These are phyloP conservation scores for Heliothis virescens DNA, from an alignment of 1,140 invertebrate species.

Conservation along the genomic window DNA sequence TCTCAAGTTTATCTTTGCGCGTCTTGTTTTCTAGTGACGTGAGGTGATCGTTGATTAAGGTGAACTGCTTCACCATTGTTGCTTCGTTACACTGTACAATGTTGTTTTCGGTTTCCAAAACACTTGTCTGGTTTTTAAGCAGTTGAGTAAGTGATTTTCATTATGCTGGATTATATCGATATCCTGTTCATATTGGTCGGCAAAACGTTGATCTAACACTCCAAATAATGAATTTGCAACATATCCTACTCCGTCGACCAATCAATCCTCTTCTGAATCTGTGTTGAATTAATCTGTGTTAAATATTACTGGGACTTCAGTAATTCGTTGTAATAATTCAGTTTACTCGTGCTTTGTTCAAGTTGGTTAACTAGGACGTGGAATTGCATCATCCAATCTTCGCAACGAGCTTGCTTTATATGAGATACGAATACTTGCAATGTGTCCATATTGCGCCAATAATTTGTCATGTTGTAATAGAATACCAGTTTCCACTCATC, in stretches of 20 bases:
- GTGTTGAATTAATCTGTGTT: not conserved
- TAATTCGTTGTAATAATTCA: conserved; percentile 6
- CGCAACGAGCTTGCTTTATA: not conserved
- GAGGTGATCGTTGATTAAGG: conserved; percentile 3
- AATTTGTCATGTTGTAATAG: conserved; percentile 54
- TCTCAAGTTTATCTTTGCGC: not conserved
- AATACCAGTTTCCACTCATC: conserved; percentile 58
- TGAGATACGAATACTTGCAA: not conserved
- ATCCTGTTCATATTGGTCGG: not conserved
- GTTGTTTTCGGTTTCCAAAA: conserved; percentile 15
- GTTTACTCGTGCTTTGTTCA: conserved; percentile 5
- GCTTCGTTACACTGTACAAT: conserved; percentile 8
- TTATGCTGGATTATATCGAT: not conserved
- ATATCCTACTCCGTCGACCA: conserved; percentile 6
- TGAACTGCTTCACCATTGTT: conserved; percentile 5
- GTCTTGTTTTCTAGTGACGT: conserved; percentile 1
- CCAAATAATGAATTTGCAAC: conserved; percentile 7
- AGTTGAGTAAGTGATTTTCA: not conserved
- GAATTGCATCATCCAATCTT: not conserved
- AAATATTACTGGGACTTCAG: not conserved
- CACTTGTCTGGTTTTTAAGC: not conserved
- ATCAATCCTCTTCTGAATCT: conserved; percentile 2
- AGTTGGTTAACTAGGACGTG: not conserved
- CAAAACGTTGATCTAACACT: conserved; percentile 3
- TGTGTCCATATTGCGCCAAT: conserved; percentile 43